Evolutionary conservation across 2,888 invertebrate species (phyloP).

Genomic region (Synergus gifuensis): DNA sequence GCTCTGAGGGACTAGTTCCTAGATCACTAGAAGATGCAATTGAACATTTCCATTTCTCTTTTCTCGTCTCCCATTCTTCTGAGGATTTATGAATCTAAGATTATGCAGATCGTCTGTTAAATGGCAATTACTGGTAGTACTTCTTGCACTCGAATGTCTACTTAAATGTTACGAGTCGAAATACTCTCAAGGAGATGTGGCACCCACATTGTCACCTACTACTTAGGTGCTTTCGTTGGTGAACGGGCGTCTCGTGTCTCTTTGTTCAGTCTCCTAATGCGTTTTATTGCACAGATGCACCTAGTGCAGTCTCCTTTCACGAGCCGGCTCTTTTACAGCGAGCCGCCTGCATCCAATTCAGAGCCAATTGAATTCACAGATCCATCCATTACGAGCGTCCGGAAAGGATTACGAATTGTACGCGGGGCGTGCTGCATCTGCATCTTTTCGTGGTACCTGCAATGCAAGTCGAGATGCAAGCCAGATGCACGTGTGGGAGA

Average conservation of each 20-base stretch:
- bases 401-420: slow-evolving; percentile 72
- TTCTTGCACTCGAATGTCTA: slow-evolving; percentile 37
- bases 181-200: slow-evolving; percentile 46
- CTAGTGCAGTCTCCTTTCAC: slow-evolving; percentile 55
- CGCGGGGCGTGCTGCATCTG: slow-evolving; percentile 73
- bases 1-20: neutral
- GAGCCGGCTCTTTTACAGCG: slow-evolving; percentile 55
- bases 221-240: neutral
- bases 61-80: neutral
- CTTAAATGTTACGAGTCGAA: slow-evolving; percentile 48
- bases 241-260: slow-evolving; percentile 42
- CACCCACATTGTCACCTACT: slow-evolving; percentile 56
- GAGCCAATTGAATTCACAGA: slow-evolving; percentile 75
- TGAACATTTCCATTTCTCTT: neutral
- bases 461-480: slow-evolving; percentile 55
- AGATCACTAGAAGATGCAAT: neutral
- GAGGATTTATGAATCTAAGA: neutral
- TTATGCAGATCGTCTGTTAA: slow-evolving; percentile 9
- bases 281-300: slow-evolving; percentile 55
- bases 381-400: slow-evolving; percentile 74
- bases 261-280: slow-evolving; percentile 51
- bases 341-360: slow-evolving; percentile 65
- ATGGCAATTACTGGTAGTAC: slow-evolving; percentile 33
- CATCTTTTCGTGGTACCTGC: slow-evolving; percentile 62
- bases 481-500: slow-evolving; percentile 38